Conservation (phyloP, 2,888 invertebrate genomes). For the Nemapogon koenigi region DNA sequence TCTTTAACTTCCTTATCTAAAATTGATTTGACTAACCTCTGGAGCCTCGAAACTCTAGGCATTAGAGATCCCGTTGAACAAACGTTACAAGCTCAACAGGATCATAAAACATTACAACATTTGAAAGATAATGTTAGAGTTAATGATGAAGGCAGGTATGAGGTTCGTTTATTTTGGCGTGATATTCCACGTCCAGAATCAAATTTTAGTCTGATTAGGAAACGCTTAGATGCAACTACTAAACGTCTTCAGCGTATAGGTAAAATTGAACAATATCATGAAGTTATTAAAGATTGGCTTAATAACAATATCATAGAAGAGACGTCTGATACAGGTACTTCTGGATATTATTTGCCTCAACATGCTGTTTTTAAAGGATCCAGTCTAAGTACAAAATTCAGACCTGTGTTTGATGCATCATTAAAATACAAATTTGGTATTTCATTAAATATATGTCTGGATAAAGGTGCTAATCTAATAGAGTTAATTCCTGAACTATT, state of each 20-base stretch:
- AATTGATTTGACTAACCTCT: neutral
- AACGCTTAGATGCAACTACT: constrained; percentile 1
- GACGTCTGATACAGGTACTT: no score
- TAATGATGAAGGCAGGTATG: constrained; percentile 1
- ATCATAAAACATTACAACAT: neutral
- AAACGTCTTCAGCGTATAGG: neutral
- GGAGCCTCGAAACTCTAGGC: constrained; percentile 1
- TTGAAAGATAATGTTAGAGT: constrained; percentile 1
- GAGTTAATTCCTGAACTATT: constrained; percentile 16
- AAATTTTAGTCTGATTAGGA: neutral
- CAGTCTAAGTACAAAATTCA: constrained; percentile 20
- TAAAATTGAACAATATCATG: constrained; percentile 2
- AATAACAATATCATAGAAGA: neutral
- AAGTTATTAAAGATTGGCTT: neutral
- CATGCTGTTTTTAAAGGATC: constrained; percentile 18
- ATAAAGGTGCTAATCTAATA: constrained; percentile 22
- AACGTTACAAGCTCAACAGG: neutral
- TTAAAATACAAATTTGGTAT: constrained; percentile 14
- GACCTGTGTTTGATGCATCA: constrained; percentile 24
- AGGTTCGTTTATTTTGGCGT: constrained; percentile 1
- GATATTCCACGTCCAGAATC: neutral
- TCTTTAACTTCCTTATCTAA: neutral
- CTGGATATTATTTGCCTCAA: constrained; percentile 19
- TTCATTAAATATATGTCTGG: constrained; percentile 23
- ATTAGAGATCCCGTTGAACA: constrained; percentile 1